Conservation (phyloP, 1,140 invertebrate genomes). For the Hycleus cichorii region DNA sequence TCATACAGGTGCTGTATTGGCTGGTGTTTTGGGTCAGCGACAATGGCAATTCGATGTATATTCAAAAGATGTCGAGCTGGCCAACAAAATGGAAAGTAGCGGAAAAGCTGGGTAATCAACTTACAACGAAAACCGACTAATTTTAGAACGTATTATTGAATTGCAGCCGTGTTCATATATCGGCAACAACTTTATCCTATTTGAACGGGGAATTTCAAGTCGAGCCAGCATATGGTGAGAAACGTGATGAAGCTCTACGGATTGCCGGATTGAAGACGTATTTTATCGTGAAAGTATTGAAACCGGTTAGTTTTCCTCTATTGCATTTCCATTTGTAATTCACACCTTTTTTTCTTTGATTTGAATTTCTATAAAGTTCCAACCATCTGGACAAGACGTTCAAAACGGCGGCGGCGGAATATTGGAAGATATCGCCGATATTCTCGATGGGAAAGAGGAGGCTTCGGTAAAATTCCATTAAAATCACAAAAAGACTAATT, state of each 20-base stretch:
- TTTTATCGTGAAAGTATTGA: conserved; percentile 81
- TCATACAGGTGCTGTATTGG: conserved; percentile 92
- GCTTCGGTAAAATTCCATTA: too few species aligned
- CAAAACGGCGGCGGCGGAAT: conserved; percentile 39
- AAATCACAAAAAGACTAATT: conserved; percentile 26
- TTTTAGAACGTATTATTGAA: too few species aligned
- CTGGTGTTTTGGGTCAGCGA: conserved; percentile 89
- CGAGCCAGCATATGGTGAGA: conserved; percentile 85
- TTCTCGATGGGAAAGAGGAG: conserved; percentile 39
- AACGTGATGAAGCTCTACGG: conserved; percentile 76
- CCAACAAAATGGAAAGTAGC: conserved; percentile 98
- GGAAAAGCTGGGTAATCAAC: conserved; percentile 84
- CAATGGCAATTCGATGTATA: conserved; percentile 99
- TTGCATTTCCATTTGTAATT: neutral
- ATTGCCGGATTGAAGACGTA: conserved; percentile 85
- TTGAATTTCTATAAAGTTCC: conserved; percentile 22
- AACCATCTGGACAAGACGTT: conserved; percentile 33
- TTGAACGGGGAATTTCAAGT: conserved; percentile 91
- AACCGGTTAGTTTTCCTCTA: conserved; percentile 59
- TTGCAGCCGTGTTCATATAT: conserved; percentile 85
- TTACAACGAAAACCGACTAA: too few species aligned
- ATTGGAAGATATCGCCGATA: conserved; percentile 37
- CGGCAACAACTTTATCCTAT: conserved; percentile 83
- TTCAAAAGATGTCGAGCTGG: conserved; percentile 92
- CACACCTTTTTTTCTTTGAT: too few species aligned